Evolutionary conservation across 2,797 vertebrate genomes (phyloP).

Genomic region (Sebastes melanostomus): DNA sequence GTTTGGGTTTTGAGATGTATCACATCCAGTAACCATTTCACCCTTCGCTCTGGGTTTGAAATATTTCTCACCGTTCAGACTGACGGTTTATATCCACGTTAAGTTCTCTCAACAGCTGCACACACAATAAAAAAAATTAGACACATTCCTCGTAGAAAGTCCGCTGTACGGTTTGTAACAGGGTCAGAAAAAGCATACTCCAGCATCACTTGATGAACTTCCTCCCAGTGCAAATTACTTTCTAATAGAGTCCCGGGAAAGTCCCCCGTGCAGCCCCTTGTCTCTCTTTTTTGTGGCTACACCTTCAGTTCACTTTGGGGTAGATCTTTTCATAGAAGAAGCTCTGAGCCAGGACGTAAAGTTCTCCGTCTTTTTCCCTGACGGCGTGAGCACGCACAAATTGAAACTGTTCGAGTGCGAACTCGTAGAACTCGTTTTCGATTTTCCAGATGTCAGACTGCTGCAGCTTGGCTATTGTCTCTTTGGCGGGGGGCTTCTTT

Average conservation of each 20-base stretch:
- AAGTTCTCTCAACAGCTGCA: slow-evolving; percentile 32
- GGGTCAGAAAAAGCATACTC: background rate
- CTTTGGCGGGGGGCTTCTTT: slow-evolving; percentile 94
- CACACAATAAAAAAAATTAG: slow-evolving; percentile 12
- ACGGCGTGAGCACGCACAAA: slow-evolving; percentile 94
- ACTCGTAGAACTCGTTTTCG: slow-evolving; percentile 98
- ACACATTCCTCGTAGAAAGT: slow-evolving; percentile 22
- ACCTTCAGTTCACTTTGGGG: slow-evolving; percentile 89
- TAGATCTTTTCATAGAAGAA: slow-evolving; percentile 99
- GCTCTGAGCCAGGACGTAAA: slow-evolving; percentile 89
- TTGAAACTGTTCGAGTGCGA: slow-evolving; percentile 96
- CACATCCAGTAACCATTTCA: background rate
- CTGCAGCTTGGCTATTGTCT: slow-evolving; percentile 93
- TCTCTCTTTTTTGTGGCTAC: background rate
- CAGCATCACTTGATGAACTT: background rate
- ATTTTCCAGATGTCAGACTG: slow-evolving; percentile 97
- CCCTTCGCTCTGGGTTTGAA: background rate
- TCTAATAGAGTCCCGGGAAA: background rate
- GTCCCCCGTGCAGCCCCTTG: background rate
- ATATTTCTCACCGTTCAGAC: slow-evolving; percentile 13
- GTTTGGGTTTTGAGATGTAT: slow-evolving; percentile 11
- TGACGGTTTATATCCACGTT: background rate
- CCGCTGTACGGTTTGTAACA: background rate
- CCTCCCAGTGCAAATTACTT: slow-evolving; percentile 49
- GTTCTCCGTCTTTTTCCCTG: slow-evolving; percentile 94